Conservation (phyloP, 2,113 vertebrate genomes). For the Eubucco bourcierii region DNA sequence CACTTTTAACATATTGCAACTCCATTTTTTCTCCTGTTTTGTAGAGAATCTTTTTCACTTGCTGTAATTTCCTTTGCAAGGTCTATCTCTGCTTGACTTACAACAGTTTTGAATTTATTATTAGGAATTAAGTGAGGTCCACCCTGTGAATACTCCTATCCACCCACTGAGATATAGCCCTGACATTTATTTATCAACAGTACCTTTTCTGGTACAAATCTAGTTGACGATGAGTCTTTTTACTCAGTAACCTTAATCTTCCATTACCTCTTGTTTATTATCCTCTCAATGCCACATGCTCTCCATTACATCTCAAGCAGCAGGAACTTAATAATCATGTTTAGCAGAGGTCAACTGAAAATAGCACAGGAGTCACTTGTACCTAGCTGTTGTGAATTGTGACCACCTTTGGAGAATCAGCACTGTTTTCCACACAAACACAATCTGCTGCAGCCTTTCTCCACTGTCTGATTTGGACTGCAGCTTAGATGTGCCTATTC, state of each 20-base stretch:
- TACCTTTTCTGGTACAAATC: slow-evolving; percentile 26
- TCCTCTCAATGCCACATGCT: neutral
- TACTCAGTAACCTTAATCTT: slow-evolving; percentile 33
- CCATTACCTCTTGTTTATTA: slow-evolving; percentile 26
- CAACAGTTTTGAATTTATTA: slow-evolving; percentile 30
- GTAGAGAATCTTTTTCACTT: neutral
- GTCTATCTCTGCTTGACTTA: slow-evolving; percentile 28
- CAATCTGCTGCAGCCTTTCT: neutral
- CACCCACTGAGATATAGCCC: neutral
- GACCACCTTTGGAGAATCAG: neutral
- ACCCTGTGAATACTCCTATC: neutral
- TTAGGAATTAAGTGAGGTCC: slow-evolving; percentile 18
- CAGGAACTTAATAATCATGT: neutral
- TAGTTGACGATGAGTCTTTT: slow-evolving; percentile 3
- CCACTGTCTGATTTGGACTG: neutral
- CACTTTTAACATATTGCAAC: neutral
- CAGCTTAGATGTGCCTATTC: neutral
- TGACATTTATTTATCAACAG: slow-evolving; percentile 37
- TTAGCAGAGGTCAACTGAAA: slow-evolving; percentile 7
- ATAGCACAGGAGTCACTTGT: fast-evolving
- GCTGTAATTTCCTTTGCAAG: slow-evolving; percentile 20
- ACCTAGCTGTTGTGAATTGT: neutral
- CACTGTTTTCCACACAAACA: neutral
- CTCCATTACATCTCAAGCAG: neutral
- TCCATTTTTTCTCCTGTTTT: neutral